A percentile compares a stretch with the other conserved stretches of the same genome.
phyloP scores from a whole-genome alignment of 2,113 vertebrate species.

The Nyctereutes procyonoides region DNA sequence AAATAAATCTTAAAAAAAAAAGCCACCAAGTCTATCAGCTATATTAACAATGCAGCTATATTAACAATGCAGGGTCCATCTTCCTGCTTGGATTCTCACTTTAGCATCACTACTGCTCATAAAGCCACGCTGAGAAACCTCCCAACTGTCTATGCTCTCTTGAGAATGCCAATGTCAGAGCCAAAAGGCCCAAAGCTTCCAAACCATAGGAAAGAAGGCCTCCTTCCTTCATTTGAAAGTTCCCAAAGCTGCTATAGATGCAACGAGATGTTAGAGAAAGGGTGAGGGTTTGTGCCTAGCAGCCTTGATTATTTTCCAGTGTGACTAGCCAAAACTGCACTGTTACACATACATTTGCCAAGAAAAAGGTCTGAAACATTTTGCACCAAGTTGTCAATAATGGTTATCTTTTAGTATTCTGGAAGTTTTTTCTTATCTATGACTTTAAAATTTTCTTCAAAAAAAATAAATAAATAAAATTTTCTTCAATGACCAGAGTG shows the following conservation, averaged over 20 bases:
- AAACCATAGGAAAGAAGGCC: neutral
- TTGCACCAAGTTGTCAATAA: neutral
- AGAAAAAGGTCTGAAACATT: neutral
- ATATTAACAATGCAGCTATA: neutral
- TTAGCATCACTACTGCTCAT: neutral
- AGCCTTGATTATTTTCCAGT: neutral
- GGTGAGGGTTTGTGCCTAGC: neutral
- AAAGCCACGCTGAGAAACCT: neutral
- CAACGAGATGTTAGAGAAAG: neutral
- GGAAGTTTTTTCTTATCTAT: neutral
- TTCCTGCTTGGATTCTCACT: neutral
- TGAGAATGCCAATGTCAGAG: neutral
- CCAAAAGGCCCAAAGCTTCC: neutral
- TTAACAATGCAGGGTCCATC: neutral
- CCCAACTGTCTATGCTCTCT: neutral
- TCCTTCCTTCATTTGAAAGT: neutral
- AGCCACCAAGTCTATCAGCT: neutral
- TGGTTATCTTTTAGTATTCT: slow-evolving; percentile 11
- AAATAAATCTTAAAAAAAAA: neutral
- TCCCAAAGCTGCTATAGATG: neutral
- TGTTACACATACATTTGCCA: neutral
- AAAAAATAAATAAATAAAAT: neutral
- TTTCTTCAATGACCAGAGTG: slow-evolving; percentile 8
- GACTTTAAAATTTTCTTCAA: slow-evolving; percentile 55
- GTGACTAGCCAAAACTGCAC: neutral